Evolutionary conservation across 92 coral and sea anemone genomes (phyloP), one percentile per base, ranked within the genome.

Genomic region (Micromussa lordhowensis): DNA sequence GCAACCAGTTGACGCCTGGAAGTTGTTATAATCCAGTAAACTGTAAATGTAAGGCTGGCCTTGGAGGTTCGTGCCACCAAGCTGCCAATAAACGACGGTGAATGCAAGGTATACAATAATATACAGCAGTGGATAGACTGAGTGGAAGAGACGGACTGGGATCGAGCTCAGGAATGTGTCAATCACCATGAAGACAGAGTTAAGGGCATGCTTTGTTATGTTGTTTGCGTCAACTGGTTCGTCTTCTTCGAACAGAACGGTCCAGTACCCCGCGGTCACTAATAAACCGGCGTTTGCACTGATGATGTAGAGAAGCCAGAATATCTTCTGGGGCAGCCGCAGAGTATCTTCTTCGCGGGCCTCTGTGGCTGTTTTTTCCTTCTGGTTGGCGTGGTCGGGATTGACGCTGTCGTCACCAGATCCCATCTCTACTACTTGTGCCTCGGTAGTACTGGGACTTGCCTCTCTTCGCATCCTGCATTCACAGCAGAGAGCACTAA

Each of bases 251-350:
- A 90, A 90, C 49, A 83, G 80, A 34, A 93, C 84, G 63, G 82
- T 85, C 96, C 98, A 95, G 93, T 92, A 95, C 49, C 91, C 90
- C 38, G 59, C 89, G 57, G 98, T 95, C 74, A 95, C 94, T 57
- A 92, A 79, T 11, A 91, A 90, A 4, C 91, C 98, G 66, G 91
- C 82, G 79, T 88, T 82, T 26, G 95, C 93, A 54, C 96, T 89
- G 63, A 95, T 88, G 66, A 71, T 92, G 69, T 82, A 91, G 13
- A 95, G 48, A 26, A 90, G 85, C 98, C 98, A 95, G 13, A 93
- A 87, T 16, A 88, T 89, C 74, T 92, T 95, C 92, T 94, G 94
- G 3, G 93, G 77, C 49, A 85, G 32, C 26, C 81, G 77, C 70
- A 95, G 89, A 29, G 26, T 78, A 64, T 81, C 85, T 81, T 81